These are phyloP conservation scores for Aphelinus atriplicis DNA, from an alignment of 1,140 invertebrate species.

Conservation along the genomic window DNA sequence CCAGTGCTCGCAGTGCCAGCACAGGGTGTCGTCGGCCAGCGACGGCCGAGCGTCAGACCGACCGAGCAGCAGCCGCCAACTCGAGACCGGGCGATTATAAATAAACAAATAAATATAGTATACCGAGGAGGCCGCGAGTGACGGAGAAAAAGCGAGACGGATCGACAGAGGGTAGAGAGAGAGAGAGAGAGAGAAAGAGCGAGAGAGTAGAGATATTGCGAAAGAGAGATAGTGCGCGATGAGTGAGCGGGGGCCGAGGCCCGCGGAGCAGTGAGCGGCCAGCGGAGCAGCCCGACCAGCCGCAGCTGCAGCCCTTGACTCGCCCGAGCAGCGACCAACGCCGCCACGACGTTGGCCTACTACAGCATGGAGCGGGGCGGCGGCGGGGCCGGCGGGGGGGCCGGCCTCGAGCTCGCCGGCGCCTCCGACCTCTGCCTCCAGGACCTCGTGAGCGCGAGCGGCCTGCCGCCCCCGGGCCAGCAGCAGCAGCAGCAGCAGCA, in stretches of 20 bases:
- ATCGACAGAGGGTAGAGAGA: background rate
- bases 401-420: constrained; percentile 71
- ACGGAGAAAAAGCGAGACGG: background rate
- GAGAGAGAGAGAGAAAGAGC: background rate
- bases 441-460: constrained; percentile 71
- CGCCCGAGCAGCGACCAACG: constrained; percentile 44
- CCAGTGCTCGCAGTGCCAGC: background rate
- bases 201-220: background rate
- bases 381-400: constrained; percentile 68
- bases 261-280: background rate
- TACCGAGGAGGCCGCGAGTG: background rate
- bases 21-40: background rate
- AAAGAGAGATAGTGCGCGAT: too few relatives aligned
- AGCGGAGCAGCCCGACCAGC: background rate
- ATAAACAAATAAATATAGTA: too few relatives aligned
- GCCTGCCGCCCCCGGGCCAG: constrained; percentile 58
- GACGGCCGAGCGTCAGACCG: background rate
- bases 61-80: too few relatives aligned
- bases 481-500: constrained; percentile 66
- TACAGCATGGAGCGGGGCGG: constrained; percentile 65
- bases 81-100: too few relatives aligned
- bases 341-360: constrained; percentile 66
- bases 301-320: background rate
- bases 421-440: constrained; percentile 76
- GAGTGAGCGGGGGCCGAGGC: too few relatives aligned